A percentile compares a stretch with the other conserved stretches of the same genome.
Conservation (phyloP, 2,113 vertebrate genomes). For the Procapra przewalskii region DNA sequence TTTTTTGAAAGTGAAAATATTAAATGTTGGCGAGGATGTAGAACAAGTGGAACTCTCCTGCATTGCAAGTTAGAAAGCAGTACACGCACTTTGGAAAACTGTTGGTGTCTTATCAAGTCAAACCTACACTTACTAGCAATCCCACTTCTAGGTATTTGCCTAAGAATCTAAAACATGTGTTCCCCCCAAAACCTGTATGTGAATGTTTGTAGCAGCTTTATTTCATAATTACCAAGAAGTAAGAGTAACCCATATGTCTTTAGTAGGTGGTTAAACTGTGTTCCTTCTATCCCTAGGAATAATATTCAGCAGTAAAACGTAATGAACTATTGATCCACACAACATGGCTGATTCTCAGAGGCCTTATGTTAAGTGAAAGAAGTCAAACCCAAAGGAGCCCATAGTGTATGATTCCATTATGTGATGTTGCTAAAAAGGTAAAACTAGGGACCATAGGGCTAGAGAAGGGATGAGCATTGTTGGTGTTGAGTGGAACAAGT, state of each 20-base stretch:
- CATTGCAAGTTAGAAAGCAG: neutral
- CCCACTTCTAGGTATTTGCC: neutral
- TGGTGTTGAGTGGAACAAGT: neutral
- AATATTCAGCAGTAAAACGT: neutral
- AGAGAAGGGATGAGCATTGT: neutral
- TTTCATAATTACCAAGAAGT: neutral
- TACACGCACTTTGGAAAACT: neutral
- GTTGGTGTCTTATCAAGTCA: neutral
- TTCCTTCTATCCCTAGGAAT: neutral
- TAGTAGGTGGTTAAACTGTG: neutral
- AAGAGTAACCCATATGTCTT: conserved; percentile 7
- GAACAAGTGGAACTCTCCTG: neutral
- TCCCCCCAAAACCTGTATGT: neutral
- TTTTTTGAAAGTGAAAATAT: neutral
- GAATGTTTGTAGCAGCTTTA: neutral
- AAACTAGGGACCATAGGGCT: neutral
- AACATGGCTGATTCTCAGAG: neutral
- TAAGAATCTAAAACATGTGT: neutral
- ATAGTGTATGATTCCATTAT: neutral
- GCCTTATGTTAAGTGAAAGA: neutral
- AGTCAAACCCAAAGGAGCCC: neutral
- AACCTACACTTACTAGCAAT: neutral
- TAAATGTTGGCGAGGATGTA: neutral
- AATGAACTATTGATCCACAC: neutral
- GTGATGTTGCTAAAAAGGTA: neutral